These are phyloP conservation scores for Cryptocephalus moraei DNA, from an alignment of 2,888 invertebrate genomes.

Conservation along the genomic window DNA sequence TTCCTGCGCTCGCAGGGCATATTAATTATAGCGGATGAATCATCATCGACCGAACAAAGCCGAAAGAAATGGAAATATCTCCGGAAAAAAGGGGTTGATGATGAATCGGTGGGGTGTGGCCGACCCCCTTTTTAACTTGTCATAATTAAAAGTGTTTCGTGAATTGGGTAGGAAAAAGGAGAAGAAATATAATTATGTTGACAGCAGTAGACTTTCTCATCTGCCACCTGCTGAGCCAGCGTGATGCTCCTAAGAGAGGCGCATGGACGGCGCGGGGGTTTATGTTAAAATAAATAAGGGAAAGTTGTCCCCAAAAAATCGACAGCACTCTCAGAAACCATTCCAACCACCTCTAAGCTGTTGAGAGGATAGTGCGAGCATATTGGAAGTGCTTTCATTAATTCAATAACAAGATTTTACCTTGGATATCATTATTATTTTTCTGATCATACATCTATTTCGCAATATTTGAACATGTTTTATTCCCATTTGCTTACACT, in stretches of 20 bases:
- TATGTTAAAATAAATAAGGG: too few species aligned
- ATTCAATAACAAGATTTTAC: too few species aligned
- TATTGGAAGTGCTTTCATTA: too few species aligned
- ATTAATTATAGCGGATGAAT: conserved; percentile 16
- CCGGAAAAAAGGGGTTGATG: conserved; percentile 6
- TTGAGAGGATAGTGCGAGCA: too few species aligned
- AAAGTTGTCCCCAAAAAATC: too few species aligned
- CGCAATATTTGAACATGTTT: too few species aligned
- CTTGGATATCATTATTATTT: too few species aligned
- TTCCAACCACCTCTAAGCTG: too few species aligned
- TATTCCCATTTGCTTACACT: too few species aligned
- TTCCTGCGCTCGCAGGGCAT: conserved; percentile 4
- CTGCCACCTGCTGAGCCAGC: conserved; percentile 30
- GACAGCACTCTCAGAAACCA: too few species aligned
- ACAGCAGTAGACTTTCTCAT: conserved; percentile 30
- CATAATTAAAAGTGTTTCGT: conserved; percentile 32
- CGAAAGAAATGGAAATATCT: conserved; percentile 12
- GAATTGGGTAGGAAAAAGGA: conserved; percentile 24
- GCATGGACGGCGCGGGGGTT: too few species aligned
- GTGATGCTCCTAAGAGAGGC: conserved; percentile 1
- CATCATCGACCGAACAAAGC: conserved; percentile 12
- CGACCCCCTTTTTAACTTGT: conserved; percentile 26
- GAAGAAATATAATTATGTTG: conserved; percentile 33
- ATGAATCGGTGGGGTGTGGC: conserved; percentile 13
- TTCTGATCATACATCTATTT: too few species aligned